These are phyloP conservation scores for Synanceia verrucosa DNA, from an alignment of 2,797 vertebrate species.

Conservation along the genomic window DNA sequence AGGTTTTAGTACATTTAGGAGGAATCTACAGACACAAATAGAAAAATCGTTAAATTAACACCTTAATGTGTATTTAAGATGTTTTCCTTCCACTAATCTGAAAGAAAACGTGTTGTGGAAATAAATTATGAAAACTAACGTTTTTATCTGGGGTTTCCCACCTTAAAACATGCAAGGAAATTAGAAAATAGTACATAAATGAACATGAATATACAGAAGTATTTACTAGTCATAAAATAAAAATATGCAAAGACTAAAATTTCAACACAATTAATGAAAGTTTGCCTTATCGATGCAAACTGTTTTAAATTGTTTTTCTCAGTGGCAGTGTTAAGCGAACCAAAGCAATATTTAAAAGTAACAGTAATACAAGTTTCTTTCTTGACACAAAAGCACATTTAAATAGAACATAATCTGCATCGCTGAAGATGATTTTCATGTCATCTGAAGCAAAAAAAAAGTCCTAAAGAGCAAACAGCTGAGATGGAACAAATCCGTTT, in stretches of 20 bases:
- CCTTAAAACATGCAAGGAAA: neutral
- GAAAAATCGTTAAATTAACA: too few species aligned
- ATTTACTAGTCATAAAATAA: too few species aligned
- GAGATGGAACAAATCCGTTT: neutral
- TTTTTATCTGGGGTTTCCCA: too few species aligned
- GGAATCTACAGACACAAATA: neutral
- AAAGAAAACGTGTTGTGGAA: neutral
- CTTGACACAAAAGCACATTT: neutral
- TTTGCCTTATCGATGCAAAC: neutral
- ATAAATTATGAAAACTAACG: neutral
- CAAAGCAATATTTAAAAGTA: too few species aligned
- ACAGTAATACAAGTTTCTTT: too few species aligned
- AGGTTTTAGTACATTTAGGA: neutral
- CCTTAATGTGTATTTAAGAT: neutral
- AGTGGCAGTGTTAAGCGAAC: too few species aligned
- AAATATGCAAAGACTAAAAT: neutral
- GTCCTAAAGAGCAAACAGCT: slow-evolving; percentile 2
- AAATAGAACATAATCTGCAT: neutral
- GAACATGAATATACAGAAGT: neutral
- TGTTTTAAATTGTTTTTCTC: neutral
- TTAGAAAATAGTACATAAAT: too few species aligned
- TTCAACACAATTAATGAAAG: neutral
- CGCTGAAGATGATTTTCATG: neutral
- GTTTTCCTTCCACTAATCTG: neutral
- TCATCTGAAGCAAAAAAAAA: slow-evolving; percentile 12